Evolutionary conservation across 2,888 invertebrate species (phyloP), one percentile per base, ranked within the genome.

Genomic region (Sipha maydis): DNA sequence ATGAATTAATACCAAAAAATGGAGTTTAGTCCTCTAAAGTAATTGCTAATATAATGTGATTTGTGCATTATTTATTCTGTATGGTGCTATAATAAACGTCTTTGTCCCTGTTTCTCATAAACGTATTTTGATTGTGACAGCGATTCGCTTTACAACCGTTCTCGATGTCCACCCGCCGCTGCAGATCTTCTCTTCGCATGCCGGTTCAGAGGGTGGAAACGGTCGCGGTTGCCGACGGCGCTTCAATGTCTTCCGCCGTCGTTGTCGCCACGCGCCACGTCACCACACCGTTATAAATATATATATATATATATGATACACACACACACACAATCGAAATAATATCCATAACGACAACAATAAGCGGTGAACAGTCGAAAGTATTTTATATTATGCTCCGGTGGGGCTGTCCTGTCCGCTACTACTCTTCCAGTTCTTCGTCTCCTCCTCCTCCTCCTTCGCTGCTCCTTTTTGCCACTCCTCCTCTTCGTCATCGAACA

Each of bases 191-290:
- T 48, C 48, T 0, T 34, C 34, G 4, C 48, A 14, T 48, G 14
- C 2, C 14, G 48, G 14, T 48, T 1, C 48, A 11, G 48, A 14
- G 48, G 48, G 48, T 11, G 41, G 41, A 0, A 28, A 11, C 69
- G 69, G 8, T 71, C n/a, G 71, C 31, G 31, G 71, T 14, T 31
- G 19, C 31, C 80, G 38, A 41, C 38, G 48, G 31, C 83, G 69
- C 82, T 69, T 41, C 69, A 48, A 48, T 83, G 71, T 71, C 82
- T 83, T 71, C 82, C 82, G 83, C 28, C 71, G 31, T 34, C 31
- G 34, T 56, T n/a, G 75, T 54, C 83, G 83, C 69, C 71, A 83
- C 83, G 83, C 71, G 83, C 71, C 83, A 25, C 83, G 71, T 83
- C 83, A 54, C 21, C 71, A 25, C 67, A n/a, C 79, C 79, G 25